Evolutionary conservation across 2,113 vertebrate species (phyloP).

Genomic region (Rhinolophus sinicus): DNA sequence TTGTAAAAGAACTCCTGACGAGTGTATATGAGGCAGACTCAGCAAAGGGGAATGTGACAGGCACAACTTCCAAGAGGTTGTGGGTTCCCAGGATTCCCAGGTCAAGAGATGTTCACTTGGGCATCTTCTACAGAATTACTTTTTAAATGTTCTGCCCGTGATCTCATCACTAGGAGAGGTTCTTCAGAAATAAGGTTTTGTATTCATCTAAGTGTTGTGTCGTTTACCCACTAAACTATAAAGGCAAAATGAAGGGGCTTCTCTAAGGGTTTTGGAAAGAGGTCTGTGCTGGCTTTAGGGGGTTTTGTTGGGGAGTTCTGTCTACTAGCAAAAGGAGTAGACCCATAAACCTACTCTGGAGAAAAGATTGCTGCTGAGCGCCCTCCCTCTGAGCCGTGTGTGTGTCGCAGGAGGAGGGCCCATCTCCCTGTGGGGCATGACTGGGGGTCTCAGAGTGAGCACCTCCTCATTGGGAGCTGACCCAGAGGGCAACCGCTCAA

Average conservation of each 20-base stretch:
- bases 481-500: not conserved
- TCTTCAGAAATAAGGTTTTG: not conserved
- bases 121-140: not conserved
- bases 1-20: not conserved
- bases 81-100: not conserved
- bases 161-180: not conserved
- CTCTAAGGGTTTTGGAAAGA: not conserved
- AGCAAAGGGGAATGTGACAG: not conserved
- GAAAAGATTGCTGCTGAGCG: not conserved
- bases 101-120: not conserved
- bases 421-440: accelerated
- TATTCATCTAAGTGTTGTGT: not conserved
- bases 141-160: not conserved
- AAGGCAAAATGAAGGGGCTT: not conserved
- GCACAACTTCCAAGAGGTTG: not conserved
- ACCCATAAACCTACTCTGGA: not conserved
- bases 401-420: not conserved
- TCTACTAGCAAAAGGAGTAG: not conserved
- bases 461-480: not conserved
- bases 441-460: not conserved
- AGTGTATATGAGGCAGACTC: not conserved
- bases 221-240: not conserved
- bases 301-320: not conserved
- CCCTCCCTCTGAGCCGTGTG: not conserved
- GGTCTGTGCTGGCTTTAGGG: not conserved